Conservation (phyloP, 2,797 vertebrate genomes). For the Setipinna tenuifilis region DNA sequence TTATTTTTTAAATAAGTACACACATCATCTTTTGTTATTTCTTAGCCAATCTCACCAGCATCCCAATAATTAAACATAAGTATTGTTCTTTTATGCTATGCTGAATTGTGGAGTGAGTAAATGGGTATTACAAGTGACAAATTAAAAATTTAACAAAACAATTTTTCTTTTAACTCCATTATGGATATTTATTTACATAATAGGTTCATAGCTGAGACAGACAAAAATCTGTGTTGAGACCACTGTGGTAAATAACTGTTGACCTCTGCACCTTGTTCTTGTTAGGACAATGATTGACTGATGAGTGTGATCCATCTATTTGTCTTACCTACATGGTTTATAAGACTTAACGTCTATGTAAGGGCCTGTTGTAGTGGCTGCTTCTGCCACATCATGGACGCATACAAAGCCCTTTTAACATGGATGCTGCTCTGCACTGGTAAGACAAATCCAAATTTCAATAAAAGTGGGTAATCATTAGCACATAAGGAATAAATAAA, state of each 20-base stretch:
- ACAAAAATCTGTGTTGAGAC: constrained; percentile 18
- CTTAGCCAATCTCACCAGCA: not conserved
- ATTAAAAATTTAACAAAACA: not conserved
- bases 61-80: not conserved
- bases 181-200: not conserved
- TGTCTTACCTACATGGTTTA: constrained; percentile 54
- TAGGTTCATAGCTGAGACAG: not conserved
- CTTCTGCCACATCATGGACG: constrained; percentile 66
- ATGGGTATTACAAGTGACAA: not conserved
- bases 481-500: too few relatives aligned
- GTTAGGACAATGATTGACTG: constrained; percentile 78
- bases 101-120: not conserved
- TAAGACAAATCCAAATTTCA: constrained; percentile 56
- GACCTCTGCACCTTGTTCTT: constrained; percentile 68
- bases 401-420: constrained; percentile 63
- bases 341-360: constrained; percentile 51
- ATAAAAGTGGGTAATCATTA: not conserved
- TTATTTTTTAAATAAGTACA: not conserved
- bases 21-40: not conserved
- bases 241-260: constrained; percentile 59
- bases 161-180: not conserved
- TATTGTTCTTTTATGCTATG: not conserved
- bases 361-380: constrained; percentile 56
- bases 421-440: constrained; percentile 67
- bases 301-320: constrained; percentile 59